phyloP scores from a whole-genome alignment of 2,888 invertebrate species.

The Cerastoderma edule region DNA sequence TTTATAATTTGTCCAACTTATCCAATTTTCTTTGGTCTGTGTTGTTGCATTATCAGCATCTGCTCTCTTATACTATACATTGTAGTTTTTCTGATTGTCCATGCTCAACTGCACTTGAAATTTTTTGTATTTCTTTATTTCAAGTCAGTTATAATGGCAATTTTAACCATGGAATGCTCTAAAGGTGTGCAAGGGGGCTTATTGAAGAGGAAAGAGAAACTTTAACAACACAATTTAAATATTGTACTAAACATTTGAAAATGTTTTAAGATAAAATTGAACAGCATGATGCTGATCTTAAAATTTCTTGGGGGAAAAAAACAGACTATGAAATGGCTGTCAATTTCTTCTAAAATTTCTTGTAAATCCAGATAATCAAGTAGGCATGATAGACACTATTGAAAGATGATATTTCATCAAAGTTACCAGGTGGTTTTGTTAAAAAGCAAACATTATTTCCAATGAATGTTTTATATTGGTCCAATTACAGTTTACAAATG shows the following conservation, averaged over 20 bases:
- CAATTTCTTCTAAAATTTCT: too few relatives aligned
- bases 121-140: too few relatives aligned
- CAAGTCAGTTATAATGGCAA: slow-evolving; percentile 9
- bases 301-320: slow-evolving; percentile 16
- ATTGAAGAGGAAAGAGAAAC: neutral
- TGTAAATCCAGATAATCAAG: too few relatives aligned
- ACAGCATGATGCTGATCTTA: neutral
- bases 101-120: too few relatives aligned
- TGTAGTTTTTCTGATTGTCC: slow-evolving; percentile 18
- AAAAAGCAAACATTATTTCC: slow-evolving; percentile 2
- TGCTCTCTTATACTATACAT: neutral
- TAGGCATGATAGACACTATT: too few relatives aligned
- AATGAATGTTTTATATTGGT: too few relatives aligned
- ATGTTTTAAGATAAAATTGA: slow-evolving; percentile 15
- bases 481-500: neutral
- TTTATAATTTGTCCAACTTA: too few relatives aligned
- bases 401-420: slow-evolving; percentile 5
- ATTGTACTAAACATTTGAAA: slow-evolving; percentile 14
- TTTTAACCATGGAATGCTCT: slow-evolving; percentile 15
- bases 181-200: neutral
- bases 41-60: too few relatives aligned
- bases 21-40: too few relatives aligned
- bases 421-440: slow-evolving; percentile 21
- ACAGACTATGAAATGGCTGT: slow-evolving; percentile 16
- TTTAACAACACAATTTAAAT: slow-evolving; percentile 1